A percentile compares a stretch with the other conserved stretches of the same genome.
Evolutionary conservation across 2,797 vertebrate species (phyloP).

Genomic region (Pelochelys cantorii): DNA sequence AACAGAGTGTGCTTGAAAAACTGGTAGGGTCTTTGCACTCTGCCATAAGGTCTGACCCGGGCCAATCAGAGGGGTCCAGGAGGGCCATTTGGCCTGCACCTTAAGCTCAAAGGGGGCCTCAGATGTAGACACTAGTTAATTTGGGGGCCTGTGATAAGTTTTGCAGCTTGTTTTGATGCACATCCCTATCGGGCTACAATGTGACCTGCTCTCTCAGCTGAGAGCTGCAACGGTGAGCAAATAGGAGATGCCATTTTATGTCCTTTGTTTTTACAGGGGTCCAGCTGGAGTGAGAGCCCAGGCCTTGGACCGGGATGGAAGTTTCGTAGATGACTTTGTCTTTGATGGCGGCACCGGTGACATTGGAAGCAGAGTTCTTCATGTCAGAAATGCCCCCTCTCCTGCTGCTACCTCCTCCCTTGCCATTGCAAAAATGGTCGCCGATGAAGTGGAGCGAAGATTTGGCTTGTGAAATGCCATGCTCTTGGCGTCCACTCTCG

Average conservation of each 20-base stretch:
- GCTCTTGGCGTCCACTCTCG: accelerated
- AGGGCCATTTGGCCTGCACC: too few species aligned
- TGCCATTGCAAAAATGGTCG: constrained; percentile 91
- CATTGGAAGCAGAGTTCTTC: constrained; percentile 88
- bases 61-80: too few species aligned
- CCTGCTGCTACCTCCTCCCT: constrained; percentile 96
- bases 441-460: constrained; percentile 86
- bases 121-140: too few species aligned
- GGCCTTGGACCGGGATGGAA: constrained; percentile 90
- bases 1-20: accelerated
- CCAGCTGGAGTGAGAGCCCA: constrained; percentile 94
- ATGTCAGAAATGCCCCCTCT: constrained; percentile 95
- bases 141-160: too few species aligned
- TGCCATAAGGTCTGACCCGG: not conserved
- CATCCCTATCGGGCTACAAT: too few species aligned
- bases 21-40: not conserved
- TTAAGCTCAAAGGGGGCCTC: too few species aligned
- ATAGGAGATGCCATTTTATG: too few species aligned
- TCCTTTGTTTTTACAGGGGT: constrained; percentile 78
- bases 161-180: too few species aligned
- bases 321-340: constrained; percentile 95
- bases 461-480: constrained; percentile 82
- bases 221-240: too few species aligned
- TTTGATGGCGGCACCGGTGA: constrained; percentile 91
- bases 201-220: too few species aligned